Base-by-base conservation (phyloP, 2,797 vertebrate genomes). In the Kryptolebias ocellatus region DNA sequence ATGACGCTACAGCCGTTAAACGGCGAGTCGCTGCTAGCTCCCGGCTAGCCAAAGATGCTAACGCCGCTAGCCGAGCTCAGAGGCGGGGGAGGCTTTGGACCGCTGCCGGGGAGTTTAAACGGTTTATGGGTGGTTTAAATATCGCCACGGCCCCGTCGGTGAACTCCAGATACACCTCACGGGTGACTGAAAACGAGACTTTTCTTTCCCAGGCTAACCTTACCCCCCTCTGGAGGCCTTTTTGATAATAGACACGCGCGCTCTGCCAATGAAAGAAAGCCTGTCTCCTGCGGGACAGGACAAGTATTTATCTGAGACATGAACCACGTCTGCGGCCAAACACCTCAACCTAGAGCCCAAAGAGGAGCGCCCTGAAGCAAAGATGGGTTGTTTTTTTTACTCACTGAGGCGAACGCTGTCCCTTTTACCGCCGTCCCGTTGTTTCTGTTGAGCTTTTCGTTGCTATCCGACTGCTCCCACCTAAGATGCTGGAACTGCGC, bases 211-310 rank as follows among this genome's bases (percentile, higher is more conserved):
- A 58, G 37, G 64, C 80, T 69, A 53, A 10, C 81, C 80, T 60
- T 76, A 80, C 76, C 82, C 88, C 83, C 87, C 85, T 90, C 90
- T 87, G 89, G 76, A 87, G 90, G 91, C 90, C 90, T 81, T 60
- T 62, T 34, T 12, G 49, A 78, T 79, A 78, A 83, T 67, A 84
- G 83, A 85, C 34, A 80, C 78, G 67, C 66, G 78, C 78, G 47
- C 72, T 50, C 65, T 46, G 64, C 55, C 65, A 20, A 24, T 53
- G 70, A 72, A 57, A 67, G 63, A 65, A 64, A 60, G 68, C 52
- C 68, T 59, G 67, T 74, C 66, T 78, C 53, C 61, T 12, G 53
- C 59, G 65, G 55, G 56, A 65, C 47, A 1, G 20, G 4, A 53
- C 27, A 55, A 74, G 47, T 72, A 60, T 74, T 68, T 51, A 28